phyloP scores from a whole-genome alignment of 2,888 invertebrate genomes.

The Erynnis tages region DNA sequence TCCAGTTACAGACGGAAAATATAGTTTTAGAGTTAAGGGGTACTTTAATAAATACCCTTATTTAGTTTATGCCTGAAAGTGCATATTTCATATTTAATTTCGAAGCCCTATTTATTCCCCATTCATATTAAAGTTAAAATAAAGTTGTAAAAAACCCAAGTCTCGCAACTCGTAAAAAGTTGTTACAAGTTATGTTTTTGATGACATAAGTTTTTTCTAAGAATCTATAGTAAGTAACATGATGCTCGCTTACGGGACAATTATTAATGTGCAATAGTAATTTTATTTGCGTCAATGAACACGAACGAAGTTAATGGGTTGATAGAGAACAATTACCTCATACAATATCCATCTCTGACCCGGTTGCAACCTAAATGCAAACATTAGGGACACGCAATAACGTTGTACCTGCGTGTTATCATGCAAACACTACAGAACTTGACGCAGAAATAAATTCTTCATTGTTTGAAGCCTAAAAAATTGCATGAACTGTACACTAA shows the following conservation, averaged over 20 bases:
- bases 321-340: conserved; percentile 49
- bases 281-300: conserved; percentile 22
- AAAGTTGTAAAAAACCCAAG: too few relatives aligned
- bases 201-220: conserved; percentile 1
- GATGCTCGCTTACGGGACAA: conserved; percentile 19
- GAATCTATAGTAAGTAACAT: conserved; percentile 8
- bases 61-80: too few relatives aligned
- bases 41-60: too few relatives aligned
- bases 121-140: too few relatives aligned
- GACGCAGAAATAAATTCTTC: conserved; percentile 22
- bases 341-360: conserved; percentile 74
- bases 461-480: conserved; percentile 21
- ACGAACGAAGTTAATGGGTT: conserved; percentile 33
- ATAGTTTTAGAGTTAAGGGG: too few relatives aligned
- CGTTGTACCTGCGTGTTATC: conserved; percentile 55
- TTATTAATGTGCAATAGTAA: conserved; percentile 12
- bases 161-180: too few relatives aligned
- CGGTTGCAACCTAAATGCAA: conserved; percentile 70
- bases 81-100: too few relatives aligned
- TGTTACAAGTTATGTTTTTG: too few relatives aligned
- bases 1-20: too few relatives aligned
- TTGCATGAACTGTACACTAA: conserved; percentile 1
- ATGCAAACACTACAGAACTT: conserved; percentile 45
- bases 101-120: too few relatives aligned
- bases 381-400: conserved; percentile 69